Percentiles rank a stretch among this genome's conserved stretches.
phyloP scores from a whole-genome alignment of 1,140 invertebrate genomes.

The Drosophila leontia region DNA sequence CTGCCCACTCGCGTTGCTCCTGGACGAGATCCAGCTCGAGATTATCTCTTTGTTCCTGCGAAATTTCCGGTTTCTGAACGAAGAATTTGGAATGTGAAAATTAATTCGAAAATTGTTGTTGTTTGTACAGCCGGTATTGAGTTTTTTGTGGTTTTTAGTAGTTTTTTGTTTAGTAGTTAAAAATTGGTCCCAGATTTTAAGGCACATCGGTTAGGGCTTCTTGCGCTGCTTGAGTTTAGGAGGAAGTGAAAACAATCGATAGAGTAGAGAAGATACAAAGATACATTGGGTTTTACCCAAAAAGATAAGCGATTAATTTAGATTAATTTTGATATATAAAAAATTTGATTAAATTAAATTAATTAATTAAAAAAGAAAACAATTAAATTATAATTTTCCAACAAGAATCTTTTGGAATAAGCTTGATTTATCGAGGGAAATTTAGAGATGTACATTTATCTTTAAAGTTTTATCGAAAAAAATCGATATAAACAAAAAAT shows the following conservation, averaged over 20 bases:
- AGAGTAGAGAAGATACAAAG: constrained; percentile 4
- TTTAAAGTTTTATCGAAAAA: neutral
- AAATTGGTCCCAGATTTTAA: constrained; percentile 32
- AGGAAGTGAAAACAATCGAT: constrained; percentile 14
- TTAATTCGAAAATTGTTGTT: neutral
- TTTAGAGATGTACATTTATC: neutral
- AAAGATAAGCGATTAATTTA: neutral
- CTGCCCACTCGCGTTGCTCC: constrained; percentile 85
- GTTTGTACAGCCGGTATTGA: neutral
- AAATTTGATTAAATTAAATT: neutral
- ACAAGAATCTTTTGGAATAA: neutral
- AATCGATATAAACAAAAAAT: neutral
- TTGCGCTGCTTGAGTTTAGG: constrained; percentile 59
- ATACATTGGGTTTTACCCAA: neutral
- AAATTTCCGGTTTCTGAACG: constrained; percentile 2
- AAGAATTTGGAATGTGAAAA: neutral
- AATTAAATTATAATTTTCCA: too few relatives aligned
- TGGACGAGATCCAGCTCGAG: constrained; percentile 8
- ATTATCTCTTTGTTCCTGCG: constrained; percentile 2
- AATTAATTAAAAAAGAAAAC: neutral
- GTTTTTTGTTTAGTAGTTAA: constrained; percentile 3
- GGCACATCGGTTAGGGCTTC: constrained; percentile 65
- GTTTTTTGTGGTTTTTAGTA: neutral
- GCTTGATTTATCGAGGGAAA: neutral
- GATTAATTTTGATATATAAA: neutral